Conservation (phyloP, 2,113 vertebrate genomes). For the Engystomops pustulosus region DNA sequence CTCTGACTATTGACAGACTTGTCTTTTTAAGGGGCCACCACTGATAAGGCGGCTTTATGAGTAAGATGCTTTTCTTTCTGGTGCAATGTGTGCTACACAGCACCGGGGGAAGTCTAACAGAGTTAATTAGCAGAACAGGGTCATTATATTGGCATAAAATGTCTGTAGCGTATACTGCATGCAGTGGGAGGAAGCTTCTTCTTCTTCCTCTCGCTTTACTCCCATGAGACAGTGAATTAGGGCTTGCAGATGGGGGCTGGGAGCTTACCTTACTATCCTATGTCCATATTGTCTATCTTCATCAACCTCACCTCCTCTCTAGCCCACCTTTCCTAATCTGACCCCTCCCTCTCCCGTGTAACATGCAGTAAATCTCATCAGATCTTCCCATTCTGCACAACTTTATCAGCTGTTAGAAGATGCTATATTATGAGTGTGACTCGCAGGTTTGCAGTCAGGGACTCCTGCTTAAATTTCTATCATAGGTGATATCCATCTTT, state of each 20-base stretch:
- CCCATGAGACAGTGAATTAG: not conserved
- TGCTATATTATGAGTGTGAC: too few species aligned
- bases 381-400: not conserved
- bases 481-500: too few species aligned
- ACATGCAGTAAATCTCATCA: not conserved
- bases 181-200: not conserved
- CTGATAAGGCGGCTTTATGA: slow-evolving; percentile 21
- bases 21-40: slow-evolving; percentile 17
- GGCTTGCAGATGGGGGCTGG: not conserved
- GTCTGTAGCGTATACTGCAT: not conserved
- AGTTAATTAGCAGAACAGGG: slow-evolving; percentile 19
- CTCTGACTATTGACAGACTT: slow-evolving; percentile 9
- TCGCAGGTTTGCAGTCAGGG: too few species aligned
- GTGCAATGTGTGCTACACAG: not conserved
- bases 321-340: not conserved
- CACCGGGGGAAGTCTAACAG: not conserved
- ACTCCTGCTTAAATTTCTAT: too few species aligned
- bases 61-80: not conserved
- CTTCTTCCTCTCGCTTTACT: not conserved
- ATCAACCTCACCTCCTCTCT: not conserved
- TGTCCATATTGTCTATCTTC: not conserved
- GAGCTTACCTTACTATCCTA: not conserved
- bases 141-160: not conserved
- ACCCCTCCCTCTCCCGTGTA: not conserved
- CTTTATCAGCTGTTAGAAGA: not conserved